phyloP scores from a whole-genome alignment of 35 echinoderm and acorn worm genomes.

The Acanthaster planci region DNA sequence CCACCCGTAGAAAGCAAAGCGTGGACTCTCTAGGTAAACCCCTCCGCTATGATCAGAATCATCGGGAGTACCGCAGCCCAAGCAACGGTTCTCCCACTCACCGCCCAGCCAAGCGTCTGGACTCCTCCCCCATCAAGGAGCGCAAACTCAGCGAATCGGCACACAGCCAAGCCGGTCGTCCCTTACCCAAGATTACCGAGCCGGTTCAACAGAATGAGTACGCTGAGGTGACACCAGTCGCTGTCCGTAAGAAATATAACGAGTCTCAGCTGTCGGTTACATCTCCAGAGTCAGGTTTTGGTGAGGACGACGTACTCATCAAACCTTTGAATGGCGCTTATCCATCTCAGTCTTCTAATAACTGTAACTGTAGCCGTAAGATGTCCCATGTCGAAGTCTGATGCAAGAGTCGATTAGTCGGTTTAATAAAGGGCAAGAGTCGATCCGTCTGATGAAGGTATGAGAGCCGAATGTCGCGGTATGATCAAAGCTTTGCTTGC shows the following conservation, averaged over 20 bases:
- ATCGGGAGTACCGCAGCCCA: not conserved
- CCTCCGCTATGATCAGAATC: not conserved
- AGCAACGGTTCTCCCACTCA: not conserved
- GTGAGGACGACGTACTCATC: not conserved
- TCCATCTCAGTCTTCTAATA: slow-evolving; percentile 2
- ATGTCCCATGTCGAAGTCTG: slow-evolving; percentile 16
- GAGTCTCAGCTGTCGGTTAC: not conserved
- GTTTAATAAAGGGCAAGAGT: too few relatives aligned
- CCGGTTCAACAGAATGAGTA: slow-evolving; percentile 1
- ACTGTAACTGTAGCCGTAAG: slow-evolving; percentile 13
- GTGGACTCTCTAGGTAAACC: slow-evolving; percentile 15
- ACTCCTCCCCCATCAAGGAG: not conserved
- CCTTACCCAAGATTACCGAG: not conserved
- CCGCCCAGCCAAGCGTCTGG: not conserved
- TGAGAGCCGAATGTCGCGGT: too few relatives aligned
- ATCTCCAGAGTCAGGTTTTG: not conserved
- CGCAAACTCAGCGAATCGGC: slow-evolving; percentile 5
- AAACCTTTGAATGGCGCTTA: not conserved
- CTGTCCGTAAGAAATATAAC: slow-evolving; percentile 12
- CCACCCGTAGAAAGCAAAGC: not conserved
- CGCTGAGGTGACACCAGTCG: slow-evolving; percentile 1
- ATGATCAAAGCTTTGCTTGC: too few relatives aligned
- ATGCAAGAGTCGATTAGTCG: not conserved
- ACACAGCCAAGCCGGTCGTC: not conserved
- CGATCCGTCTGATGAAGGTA: too few relatives aligned